A percentile compares a stretch with the other conserved stretches of the same genome.
Conservation (phyloP, 2,113 vertebrate genomes). For the Protobothrops mucrosquamatus region DNA sequence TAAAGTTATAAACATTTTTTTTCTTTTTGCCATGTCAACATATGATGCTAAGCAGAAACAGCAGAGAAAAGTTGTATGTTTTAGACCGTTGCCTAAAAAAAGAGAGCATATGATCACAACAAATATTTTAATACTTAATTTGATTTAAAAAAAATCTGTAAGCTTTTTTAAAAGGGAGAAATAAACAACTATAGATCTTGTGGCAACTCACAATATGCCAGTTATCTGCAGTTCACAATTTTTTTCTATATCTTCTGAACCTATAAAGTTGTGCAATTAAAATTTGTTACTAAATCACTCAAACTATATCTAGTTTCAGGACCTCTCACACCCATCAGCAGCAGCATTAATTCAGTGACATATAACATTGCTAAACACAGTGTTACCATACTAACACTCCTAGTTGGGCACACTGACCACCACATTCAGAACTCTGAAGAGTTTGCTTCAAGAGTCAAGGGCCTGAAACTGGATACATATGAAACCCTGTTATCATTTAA, state of each 20-base stretch:
- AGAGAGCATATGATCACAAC: conserved; percentile 46
- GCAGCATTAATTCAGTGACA: neutral
- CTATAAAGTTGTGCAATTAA: neutral
- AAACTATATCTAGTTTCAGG: neutral
- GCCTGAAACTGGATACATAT: neutral
- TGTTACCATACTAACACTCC: neutral
- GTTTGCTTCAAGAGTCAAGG: neutral
- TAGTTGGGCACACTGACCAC: neutral
- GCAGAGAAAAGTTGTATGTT: conserved; percentile 37
- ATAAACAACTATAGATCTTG: neutral
- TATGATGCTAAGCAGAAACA: conserved; percentile 61
- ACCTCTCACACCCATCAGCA: neutral
- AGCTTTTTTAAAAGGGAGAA: conserved; percentile 43
- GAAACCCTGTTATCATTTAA: neutral
- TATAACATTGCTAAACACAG: neutral
- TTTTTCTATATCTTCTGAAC: neutral
- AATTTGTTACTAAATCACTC: neutral
- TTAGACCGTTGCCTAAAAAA: conserved; percentile 43
- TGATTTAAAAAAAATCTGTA: conserved; percentile 1
- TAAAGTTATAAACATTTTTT: conserved; percentile 55
- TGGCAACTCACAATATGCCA: neutral
- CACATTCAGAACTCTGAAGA: neutral
- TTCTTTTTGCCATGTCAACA: conserved; percentile 26
- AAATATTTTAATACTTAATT: conserved; percentile 49
- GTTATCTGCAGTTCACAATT: neutral